phyloP scores from a whole-genome alignment of 2,888 invertebrate species.

The Cepaea hortensis region DNA sequence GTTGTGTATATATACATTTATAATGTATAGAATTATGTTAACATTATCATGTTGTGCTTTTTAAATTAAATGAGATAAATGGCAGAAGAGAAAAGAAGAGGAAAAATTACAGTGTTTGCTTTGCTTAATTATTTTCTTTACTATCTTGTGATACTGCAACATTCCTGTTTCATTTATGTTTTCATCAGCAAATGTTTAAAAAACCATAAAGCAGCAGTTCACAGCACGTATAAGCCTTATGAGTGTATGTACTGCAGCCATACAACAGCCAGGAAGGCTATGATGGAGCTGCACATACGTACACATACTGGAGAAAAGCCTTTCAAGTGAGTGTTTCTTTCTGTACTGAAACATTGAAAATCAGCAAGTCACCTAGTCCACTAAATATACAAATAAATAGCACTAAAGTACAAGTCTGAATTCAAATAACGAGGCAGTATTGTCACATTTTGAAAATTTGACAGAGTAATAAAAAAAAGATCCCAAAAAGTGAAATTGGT shows the following conservation, averaged over 20 bases:
- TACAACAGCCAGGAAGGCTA: constrained; percentile 82
- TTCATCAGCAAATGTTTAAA: constrained; percentile 70
- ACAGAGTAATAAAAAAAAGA: no score
- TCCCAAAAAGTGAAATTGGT: no score
- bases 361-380: no score
- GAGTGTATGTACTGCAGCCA: constrained; percentile 84
- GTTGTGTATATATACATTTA: no score
- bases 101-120: no score
- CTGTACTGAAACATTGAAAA: no score
- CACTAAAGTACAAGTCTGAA: no score
- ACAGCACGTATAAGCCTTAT: constrained; percentile 82
- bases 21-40: neutral
- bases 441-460: no score
- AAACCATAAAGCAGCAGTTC: constrained; percentile 78
- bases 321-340: constrained; percentile 77
- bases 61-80: no score
- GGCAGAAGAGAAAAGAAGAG: no score
- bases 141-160: neutral
- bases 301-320: constrained; percentile 87
- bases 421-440: no score
- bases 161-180: neutral
- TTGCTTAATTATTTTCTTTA: neutral
- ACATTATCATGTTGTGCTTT: neutral
- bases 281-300: constrained; percentile 83
- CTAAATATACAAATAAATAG: no score